A percentile compares a stretch with the other conserved stretches of the same genome.
These are phyloP conservation scores for Oreocharis arfaki DNA, from an alignment of 2,113 vertebrate species.

Conservation along the genomic window DNA sequence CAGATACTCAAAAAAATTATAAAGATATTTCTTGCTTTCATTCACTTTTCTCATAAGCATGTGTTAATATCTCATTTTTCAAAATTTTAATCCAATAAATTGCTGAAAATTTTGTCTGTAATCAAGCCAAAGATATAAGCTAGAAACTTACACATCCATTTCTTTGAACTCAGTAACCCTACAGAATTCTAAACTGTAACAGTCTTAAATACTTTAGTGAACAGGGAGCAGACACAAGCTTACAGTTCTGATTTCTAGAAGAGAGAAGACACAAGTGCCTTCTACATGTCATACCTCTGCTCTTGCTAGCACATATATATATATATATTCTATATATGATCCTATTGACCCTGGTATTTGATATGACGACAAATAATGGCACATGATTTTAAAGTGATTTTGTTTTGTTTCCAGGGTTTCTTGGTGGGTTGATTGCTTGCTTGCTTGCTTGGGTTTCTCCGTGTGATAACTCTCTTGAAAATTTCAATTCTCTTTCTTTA, in stretches of 20 bases:
- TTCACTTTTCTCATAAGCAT: not conserved
- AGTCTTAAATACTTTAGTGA: not conserved
- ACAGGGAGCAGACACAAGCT: not conserved
- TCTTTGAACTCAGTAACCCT: not conserved
- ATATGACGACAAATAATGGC: not conserved
- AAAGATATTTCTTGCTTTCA: not conserved
- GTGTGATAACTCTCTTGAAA: not conserved
- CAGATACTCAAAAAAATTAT: not conserved
- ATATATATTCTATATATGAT: not conserved
- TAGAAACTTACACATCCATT: not conserved
- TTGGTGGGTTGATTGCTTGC: not conserved
- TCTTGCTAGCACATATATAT: not conserved
- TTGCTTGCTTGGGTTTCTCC: accelerated
- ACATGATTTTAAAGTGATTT: not conserved
- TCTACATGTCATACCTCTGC: not conserved
- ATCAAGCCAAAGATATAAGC: not conserved
- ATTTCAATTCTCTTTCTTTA: not conserved
- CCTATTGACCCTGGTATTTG: not conserved
- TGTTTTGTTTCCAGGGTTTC: not conserved
- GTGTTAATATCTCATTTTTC: not conserved
- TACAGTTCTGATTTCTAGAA: not conserved
- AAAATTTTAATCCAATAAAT: not conserved
- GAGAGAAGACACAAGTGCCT: not conserved
- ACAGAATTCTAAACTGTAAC: not conserved
- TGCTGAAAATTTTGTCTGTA: not conserved